Base-by-base conservation (phyloP, 2,888 invertebrate species). In the Lutraria lutraria region DNA sequence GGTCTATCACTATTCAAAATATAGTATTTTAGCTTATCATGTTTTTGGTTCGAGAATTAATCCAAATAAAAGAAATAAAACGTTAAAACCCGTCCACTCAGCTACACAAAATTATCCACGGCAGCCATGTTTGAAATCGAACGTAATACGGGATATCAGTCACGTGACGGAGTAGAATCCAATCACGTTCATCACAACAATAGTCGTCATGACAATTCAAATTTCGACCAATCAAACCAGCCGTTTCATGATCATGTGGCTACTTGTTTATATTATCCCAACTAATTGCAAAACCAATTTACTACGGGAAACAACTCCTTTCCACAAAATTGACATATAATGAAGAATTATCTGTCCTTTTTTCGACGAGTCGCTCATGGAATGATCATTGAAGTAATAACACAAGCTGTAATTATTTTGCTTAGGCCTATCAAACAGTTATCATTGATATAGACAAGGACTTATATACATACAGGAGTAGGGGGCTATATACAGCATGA, bases 91-190 rank as follows among this genome's bases (percentile, higher is more conserved):
- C 82, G 76, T 83, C 60, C 79, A 43, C 56, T 29, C 87, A 89
- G 52, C 60, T 72, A 85, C 79, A 84, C 86, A 85, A 85, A 90
- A 86, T 91, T 90, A 87, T 90, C 81, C n/a, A 76, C 89, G 94
- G 93, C 95, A 94, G 95, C 95, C 95, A 95, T 95, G 94, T 95
- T 95, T 95, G 94, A 95, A 95, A 93, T 93, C 92, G 91, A 93
- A 93, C 87, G 90, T 85, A 85, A 88, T 89, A 92, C 76, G 76
- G 76, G 76, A 76, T 76, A 87, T 82, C 85, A 53, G 88, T 93
- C 95, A 95, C 93, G 93, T 95, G 95, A 94, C 88, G 29, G 34
- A 34, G 53, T 60, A 72, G 93, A 54, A 81, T 88, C 96, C 96
- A 96, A 95, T 95, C 88, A 88, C 80, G 84, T 82, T 63, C 81